Evolutionary conservation across 1,140 invertebrate genomes (phyloP), one percentile per base, ranked within the genome.

Genomic region (Amyelois transitella): DNA sequence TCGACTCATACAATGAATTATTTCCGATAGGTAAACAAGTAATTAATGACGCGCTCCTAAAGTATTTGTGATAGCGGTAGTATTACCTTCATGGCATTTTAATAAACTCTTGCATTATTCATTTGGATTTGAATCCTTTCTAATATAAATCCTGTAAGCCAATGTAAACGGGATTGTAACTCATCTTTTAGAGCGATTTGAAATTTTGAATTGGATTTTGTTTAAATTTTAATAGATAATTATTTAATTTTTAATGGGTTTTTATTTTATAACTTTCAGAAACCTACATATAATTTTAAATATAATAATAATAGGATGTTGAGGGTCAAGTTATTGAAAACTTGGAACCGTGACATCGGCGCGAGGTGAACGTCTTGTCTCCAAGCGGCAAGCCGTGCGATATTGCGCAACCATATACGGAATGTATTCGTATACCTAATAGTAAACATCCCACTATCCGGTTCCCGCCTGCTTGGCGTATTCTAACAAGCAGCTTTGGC

Each of bases 381-480:
- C 53, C 20, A 55, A 49, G 58, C 58, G 44, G n/a, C n/a, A n/a
- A n/a, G n/a, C 7, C 49, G 38, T 20, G 53, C 24, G 38, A 8
- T 43, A 20, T 69, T 72, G 62, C 69, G 69, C 58, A 72, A 72
- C 64, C 28, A 53, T 55, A 63, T 57, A 62, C 51, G 66, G 66
- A 69, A 75, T 75, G 72, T 75, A 68, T 64, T 68, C n/a, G n/a
- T n/a, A n/a, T n/a, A n/a, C n/a, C n/a, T n/a, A n/a, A n/a, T n/a
- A 69, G 64, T 75, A 75, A 75, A 75, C 66, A 72, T 52, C 52
- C 54, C 59, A 61, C 60, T 55, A 62, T 55, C 54, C 58, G 55
- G 58, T 62, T 58, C 53, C 58, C 64, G 63, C 62, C 53, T 38
- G 32, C 32, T 38, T 14, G 32, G 12, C 12, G 21, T 51, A 43